These are phyloP conservation scores for Trachymyrmex cornetzi DNA, from an alignment of 1,140 invertebrate genomes.

Conservation along the genomic window DNA sequence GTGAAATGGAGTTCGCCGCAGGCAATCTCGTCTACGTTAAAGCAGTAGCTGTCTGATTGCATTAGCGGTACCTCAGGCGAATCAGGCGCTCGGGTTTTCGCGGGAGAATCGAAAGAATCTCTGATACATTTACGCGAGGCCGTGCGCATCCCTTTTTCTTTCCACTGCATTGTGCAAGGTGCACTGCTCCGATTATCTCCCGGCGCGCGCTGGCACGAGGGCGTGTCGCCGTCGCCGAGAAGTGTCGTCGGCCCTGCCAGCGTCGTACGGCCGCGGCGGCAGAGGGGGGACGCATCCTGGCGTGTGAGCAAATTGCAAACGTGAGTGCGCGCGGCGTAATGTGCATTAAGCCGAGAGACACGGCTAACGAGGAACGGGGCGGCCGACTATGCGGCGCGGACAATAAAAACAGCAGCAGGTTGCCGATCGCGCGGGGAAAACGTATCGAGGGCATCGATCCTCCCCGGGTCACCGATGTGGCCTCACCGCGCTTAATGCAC, in stretches of 20 bases:
- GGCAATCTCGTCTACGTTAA: neutral
- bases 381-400: conserved; percentile 52
- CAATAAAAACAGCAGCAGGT: conserved; percentile 64
- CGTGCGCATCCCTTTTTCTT: conserved; percentile 27
- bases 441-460: conserved; percentile 85
- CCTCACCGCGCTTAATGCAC: conserved; percentile 72
- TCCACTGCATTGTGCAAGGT: conserved; percentile 56
- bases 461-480: conserved; percentile 80
- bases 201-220: neutral
- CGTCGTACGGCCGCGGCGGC: neutral
- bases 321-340: conserved; percentile 58
- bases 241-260: conserved; percentile 53
- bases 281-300: conserved; percentile 16
- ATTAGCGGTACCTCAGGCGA: neutral
- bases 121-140: neutral
- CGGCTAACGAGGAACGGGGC: conserved; percentile 60
- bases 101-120: conserved; percentile 4
- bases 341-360: conserved; percentile 57
- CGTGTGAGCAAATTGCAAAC: conserved; percentile 61
- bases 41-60: neutral
- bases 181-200: conserved; percentile 51
- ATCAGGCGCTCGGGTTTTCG: neutral
- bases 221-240: conserved; percentile 19
- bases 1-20: neutral
- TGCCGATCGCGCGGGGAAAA: conserved; percentile 64